phyloP scores from a whole-genome alignment of 2,888 invertebrate species.

The Heliconius charithonia region DNA sequence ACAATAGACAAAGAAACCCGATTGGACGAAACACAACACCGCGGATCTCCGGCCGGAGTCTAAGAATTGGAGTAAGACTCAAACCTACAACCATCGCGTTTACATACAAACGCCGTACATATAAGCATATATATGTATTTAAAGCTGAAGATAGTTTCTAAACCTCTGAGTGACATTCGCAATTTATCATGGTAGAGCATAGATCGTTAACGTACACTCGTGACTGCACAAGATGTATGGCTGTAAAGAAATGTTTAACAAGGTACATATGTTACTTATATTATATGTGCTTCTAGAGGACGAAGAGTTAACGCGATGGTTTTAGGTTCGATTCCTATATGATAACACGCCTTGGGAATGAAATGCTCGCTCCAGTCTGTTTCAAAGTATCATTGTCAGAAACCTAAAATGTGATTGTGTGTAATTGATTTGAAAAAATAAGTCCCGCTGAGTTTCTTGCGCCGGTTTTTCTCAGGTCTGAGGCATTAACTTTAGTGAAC shows the following conservation, averaged over 20 bases:
- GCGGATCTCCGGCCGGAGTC: too few species aligned
- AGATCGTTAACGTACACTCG: conserved; percentile 27
- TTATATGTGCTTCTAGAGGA: background rate
- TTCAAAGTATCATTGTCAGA: too few species aligned
- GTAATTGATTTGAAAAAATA: too few species aligned
- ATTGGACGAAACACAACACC: background rate
- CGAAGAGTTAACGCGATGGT: too few species aligned
- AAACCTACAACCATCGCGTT: background rate
- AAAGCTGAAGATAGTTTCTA: conserved; percentile 25
- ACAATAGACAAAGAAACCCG: too few species aligned
- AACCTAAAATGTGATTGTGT: too few species aligned
- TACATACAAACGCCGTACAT: background rate
- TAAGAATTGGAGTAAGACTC: background rate
- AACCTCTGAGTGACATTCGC: conserved; percentile 24
- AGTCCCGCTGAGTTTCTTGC: too few species aligned
- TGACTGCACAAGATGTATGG: conserved; percentile 26
- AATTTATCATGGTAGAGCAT: conserved; percentile 29
- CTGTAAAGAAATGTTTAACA: conserved; percentile 22
- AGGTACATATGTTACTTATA: background rate
- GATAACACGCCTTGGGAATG: too few species aligned
- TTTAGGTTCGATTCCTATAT: too few species aligned
- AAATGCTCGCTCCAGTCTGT: too few species aligned
- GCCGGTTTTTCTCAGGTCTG: too few species aligned
- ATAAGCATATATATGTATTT: background rate
- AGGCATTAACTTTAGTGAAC: too few species aligned